Evolutionary conservation across 2,888 invertebrate genomes (phyloP).

Genomic region (Athetis lepigone): DNA sequence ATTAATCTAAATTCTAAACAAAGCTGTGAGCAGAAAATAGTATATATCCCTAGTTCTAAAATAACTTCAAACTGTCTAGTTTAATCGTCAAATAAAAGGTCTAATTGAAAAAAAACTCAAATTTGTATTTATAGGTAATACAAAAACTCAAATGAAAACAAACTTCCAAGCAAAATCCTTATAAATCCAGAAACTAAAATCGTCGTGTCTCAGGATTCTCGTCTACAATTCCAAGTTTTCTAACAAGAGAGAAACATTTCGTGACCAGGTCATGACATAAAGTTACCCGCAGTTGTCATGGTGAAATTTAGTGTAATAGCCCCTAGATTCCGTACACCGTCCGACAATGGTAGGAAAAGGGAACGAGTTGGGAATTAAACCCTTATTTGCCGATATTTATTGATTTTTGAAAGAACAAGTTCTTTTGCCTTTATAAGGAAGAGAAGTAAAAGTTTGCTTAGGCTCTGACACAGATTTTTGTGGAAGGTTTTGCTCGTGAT

Average conservation of each 20-base stretch:
- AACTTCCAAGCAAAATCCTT: slow-evolving; percentile 1
- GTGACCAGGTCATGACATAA: slow-evolving; percentile 71
- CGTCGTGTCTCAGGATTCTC: slow-evolving; percentile 8
- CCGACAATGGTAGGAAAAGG: slow-evolving; percentile 25
- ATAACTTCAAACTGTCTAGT: no score
- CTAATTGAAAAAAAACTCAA: no score
- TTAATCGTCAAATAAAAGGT: no score
- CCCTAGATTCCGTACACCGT: slow-evolving; percentile 27
- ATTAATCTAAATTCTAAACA: no score
- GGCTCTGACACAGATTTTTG: no score
- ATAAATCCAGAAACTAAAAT: slow-evolving; percentile 21
- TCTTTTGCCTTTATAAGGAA: not conserved
- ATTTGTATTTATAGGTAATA: no score
- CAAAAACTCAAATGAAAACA: not conserved
- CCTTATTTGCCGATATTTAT: slow-evolving; percentile 6
- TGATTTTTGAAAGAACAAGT: slow-evolving; percentile 6
- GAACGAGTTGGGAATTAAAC: slow-evolving; percentile 19
- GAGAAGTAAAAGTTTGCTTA: no score
- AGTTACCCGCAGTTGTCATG: slow-evolving; percentile 70
- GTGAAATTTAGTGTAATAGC: slow-evolving; percentile 70
- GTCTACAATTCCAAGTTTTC: slow-evolving; percentile 41
- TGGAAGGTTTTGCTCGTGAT: no score
- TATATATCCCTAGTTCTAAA: no score
- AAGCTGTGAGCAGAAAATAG: no score
- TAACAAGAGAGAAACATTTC: slow-evolving; percentile 60